These are phyloP conservation scores for Wasmannia auropunctata DNA, from an alignment of 1,140 invertebrate species.

Conservation along the genomic window DNA sequence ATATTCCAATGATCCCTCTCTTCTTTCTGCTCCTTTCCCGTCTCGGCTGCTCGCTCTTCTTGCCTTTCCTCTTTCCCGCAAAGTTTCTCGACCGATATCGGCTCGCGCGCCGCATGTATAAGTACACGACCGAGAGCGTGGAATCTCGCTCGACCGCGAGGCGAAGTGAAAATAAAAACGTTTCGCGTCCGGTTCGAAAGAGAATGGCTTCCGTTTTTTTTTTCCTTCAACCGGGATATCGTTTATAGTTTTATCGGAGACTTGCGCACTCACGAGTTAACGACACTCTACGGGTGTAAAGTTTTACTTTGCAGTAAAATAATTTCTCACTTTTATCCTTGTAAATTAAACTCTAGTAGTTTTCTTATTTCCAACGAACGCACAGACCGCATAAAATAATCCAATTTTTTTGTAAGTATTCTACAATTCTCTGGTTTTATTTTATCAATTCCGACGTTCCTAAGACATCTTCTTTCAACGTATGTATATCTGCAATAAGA, in stretches of 20 bases:
- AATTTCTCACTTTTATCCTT: neutral
- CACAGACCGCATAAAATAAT: neutral
- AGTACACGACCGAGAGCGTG: conserved; percentile 4
- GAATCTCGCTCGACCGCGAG: conserved; percentile 13
- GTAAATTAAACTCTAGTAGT: neutral
- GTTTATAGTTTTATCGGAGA: neutral
- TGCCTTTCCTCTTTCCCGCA: conserved; percentile 19
- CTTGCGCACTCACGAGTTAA: neutral
- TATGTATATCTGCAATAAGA: neutral
- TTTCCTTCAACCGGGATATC: neutral
- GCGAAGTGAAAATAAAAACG: conserved; percentile 38
- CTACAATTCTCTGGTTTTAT: neutral
- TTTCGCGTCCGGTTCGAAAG: conserved; percentile 15
- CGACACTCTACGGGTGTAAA: neutral
- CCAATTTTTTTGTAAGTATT: neutral
- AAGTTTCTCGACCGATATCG: conserved; percentile 47
- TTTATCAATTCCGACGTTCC: neutral
- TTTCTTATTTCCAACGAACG: neutral
- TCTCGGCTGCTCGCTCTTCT: neutral
- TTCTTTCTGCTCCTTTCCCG: neutral
- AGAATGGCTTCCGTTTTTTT: conserved; percentile 10
- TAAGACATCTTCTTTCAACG: neutral
- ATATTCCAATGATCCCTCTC: conserved; percentile 15
- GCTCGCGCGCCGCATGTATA: neutral
- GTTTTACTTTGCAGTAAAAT: neutral